Conservation (phyloP, 2,113 vertebrate species). For the Pelecanus crispus region DNA sequence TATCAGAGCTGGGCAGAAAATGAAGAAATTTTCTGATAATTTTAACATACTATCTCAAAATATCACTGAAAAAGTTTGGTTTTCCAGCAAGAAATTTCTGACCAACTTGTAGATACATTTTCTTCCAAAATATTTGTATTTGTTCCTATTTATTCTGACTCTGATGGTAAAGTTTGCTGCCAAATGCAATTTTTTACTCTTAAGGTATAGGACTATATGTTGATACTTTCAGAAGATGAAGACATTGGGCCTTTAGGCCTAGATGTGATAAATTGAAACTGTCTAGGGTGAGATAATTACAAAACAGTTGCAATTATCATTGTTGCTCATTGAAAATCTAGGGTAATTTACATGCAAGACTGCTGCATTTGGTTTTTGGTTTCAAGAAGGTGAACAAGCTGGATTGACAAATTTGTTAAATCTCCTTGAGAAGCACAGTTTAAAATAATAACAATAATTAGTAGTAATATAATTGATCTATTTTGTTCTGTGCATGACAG, state of each 20-base stretch:
- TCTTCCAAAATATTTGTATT: background rate
- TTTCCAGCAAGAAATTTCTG: background rate
- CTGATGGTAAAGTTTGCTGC: background rate
- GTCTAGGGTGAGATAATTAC: slow-evolving; percentile 26
- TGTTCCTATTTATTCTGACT: background rate
- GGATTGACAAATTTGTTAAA: slow-evolving; percentile 58
- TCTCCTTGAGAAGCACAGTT: slow-evolving; percentile 53
- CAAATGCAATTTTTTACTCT: background rate
- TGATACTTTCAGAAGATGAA: background rate
- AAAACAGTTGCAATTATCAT: slow-evolving; percentile 22
- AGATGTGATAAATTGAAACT: background rate
- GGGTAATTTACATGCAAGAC: slow-evolving; percentile 20
- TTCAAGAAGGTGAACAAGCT: slow-evolving; percentile 48
- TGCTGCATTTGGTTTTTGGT: background rate
- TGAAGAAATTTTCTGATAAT: background rate
- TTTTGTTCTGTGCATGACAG: slow-evolving; percentile 53
- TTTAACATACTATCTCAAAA: background rate
- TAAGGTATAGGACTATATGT: background rate
- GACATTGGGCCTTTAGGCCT: background rate
- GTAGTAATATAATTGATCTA: slow-evolving; percentile 59
- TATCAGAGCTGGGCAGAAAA: background rate
- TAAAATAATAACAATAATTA: slow-evolving; percentile 68
- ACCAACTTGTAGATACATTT: background rate
- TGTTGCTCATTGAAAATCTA: background rate
- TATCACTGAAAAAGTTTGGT: background rate